phyloP scores from a whole-genome alignment of 2,797 vertebrate species.

The Channallabes apus region DNA sequence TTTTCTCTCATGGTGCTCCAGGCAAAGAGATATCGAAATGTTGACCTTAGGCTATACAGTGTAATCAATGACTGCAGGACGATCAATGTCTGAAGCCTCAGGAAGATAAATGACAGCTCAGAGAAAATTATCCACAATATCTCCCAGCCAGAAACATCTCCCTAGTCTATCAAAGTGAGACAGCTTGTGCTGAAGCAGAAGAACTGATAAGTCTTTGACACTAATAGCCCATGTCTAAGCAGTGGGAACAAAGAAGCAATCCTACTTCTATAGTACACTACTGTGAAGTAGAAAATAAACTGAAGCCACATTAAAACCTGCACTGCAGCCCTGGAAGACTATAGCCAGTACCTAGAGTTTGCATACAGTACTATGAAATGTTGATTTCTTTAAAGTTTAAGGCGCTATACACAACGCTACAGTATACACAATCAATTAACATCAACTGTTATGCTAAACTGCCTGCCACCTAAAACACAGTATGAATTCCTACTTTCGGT shows the following conservation, averaged over 20 bases:
- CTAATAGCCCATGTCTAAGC: constrained; percentile 15
- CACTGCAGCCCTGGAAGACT: background rate
- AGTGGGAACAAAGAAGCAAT: background rate
- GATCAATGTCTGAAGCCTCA: constrained; percentile 3
- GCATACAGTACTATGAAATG: background rate
- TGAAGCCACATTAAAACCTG: background rate
- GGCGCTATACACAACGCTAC: too few species aligned
- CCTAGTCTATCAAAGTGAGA: background rate
- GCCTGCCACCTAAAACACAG: too few species aligned
- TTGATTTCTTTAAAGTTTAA: too few species aligned
- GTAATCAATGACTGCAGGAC: constrained; percentile 16
- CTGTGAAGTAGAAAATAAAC: background rate
- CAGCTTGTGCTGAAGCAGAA: constrained; percentile 7
- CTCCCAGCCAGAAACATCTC: background rate
- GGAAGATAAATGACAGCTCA: constrained; percentile 24
- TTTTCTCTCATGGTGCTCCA: constrained; percentile 5
- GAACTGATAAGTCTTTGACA: constrained; percentile 7
- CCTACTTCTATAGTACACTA: background rate
- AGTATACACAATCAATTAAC: too few species aligned
- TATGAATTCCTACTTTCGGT: too few species aligned
- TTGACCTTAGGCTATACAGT: constrained; percentile 28
- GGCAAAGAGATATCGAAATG: constrained; percentile 25
- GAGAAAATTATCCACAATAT: constrained; percentile 30
- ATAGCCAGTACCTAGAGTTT: background rate
- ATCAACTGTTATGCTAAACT: too few species aligned